These are phyloP conservation scores for Danionella cerebrum DNA, from an alignment of 2,113 vertebrate species.

Conservation along the genomic window DNA sequence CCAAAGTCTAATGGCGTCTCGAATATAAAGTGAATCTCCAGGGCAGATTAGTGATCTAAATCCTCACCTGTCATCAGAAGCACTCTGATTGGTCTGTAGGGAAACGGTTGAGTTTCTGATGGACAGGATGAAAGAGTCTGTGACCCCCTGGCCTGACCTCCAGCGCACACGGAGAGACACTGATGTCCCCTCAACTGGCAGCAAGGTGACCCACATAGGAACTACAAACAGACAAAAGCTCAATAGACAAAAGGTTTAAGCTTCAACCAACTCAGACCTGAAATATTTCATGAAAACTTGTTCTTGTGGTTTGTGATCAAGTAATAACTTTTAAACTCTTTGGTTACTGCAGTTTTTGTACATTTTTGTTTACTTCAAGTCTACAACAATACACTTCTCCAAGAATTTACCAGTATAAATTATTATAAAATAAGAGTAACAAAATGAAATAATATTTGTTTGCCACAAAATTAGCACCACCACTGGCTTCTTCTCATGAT, in stretches of 20 bases:
- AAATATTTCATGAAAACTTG: no score
- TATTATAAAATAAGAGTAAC: no score
- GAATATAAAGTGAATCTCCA: background rate
- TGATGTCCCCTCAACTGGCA: conserved; percentile 65
- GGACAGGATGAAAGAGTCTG: conserved; percentile 65
- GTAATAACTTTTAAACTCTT: no score
- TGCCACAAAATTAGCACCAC: no score
- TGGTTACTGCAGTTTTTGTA: no score
- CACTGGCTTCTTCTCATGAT: no score
- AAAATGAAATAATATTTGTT: no score
- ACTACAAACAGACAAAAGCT: conserved; percentile 45
- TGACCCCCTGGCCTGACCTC: conserved; percentile 46
- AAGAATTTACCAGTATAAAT: no score
- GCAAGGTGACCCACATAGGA: conserved; percentile 59
- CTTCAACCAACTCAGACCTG: no score
- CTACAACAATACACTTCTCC: no score
- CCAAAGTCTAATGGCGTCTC: background rate
- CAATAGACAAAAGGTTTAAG: background rate
- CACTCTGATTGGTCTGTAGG: conserved; percentile 54
- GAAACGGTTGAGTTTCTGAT: conserved; percentile 58
- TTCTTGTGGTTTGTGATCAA: no score
- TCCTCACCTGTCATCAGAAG: conserved; percentile 59
- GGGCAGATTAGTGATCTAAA: background rate
- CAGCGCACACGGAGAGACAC: conserved; percentile 64
- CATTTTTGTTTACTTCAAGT: no score